phyloP scores from a whole-genome alignment of 2,113 vertebrate genomes.

The Caretta caretta region DNA sequence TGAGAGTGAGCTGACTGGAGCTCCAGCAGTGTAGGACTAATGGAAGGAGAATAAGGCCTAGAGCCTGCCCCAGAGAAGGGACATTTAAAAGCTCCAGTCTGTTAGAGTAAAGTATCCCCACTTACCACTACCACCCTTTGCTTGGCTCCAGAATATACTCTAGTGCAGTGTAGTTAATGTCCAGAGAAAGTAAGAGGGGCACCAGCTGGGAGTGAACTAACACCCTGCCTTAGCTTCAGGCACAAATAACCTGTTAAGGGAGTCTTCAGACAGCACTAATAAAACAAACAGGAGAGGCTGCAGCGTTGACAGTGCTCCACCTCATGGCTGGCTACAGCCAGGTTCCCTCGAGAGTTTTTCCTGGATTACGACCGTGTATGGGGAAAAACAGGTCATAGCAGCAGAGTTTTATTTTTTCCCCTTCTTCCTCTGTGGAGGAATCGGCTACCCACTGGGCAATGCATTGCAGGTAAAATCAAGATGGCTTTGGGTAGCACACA shows the following conservation, averaged over 20 bases:
- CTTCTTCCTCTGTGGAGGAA: not conserved
- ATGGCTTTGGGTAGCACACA: not conserved
- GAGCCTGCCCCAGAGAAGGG: not conserved
- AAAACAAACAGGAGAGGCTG: not conserved
- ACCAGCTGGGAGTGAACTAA: not conserved
- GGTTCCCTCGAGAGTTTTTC: not conserved
- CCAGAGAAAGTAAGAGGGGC: not conserved
- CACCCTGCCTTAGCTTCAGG: conserved; percentile 19
- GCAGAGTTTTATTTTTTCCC: conserved; percentile 52
- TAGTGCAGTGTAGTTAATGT: conserved; percentile 56
- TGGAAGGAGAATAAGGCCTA: not conserved
- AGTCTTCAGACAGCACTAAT: not conserved
- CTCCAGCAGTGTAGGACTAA: conserved; percentile 25
- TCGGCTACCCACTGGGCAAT: conserved; percentile 11
- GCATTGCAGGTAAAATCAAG: not conserved
- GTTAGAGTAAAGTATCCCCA: conserved; percentile 33
- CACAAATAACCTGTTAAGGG: not conserved
- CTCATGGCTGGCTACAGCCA: not conserved
- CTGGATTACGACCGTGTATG: not conserved
- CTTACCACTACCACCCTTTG: conserved; percentile 33
- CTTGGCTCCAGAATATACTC: conserved; percentile 16
- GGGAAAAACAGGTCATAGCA: no score
- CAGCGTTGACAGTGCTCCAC: not conserved
- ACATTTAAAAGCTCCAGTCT: conserved; percentile 51
- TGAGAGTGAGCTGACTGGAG: not conserved